Base-by-base conservation (phyloP, 2,113 vertebrate species). In the Chaetodon trifascialis region DNA sequence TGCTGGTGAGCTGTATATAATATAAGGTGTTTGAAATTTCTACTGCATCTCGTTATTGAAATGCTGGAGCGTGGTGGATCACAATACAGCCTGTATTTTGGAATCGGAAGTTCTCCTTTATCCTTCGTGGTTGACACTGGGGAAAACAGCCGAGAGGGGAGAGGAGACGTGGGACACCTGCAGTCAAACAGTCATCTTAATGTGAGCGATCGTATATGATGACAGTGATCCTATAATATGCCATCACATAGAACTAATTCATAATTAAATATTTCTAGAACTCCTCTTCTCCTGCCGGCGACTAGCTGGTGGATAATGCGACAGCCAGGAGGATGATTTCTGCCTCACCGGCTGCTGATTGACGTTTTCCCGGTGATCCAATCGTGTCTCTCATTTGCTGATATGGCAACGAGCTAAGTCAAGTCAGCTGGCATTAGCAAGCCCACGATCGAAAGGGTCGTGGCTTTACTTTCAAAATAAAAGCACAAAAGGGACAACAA, bases 341-440 rank as follows among this genome's bases (percentile, higher is more conserved):
- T 11, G 12, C 42, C 47, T 46, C 56, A 2, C 30, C 17, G 8
- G 44, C 25, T 1, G 19, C 1, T 77, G 64, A 58, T 36, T 47
- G 40, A 49, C 75, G 23, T 38, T 36, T 11, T 0, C 12, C 25
- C 11, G 71, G 47, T 63, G 47, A 63, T 10, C 64, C 64, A 42
- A 38, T 73, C 40, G 8, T 40, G 34, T 36, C 11, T 6, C 54
- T 72, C 60, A 1, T 11, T 47, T 49, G 55, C 54, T 55, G 67
- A 60, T n/a, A 62, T 10, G 36, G 68, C 62, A 77, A 49, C 79
- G 56, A 67, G 60, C 59, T 10, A 2, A 21, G 21, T 72, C 66
- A 72, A 84, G 62, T 15, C 8, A 2, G n/a, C 7, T 14, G 10
- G 3, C 46, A 7, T 68, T 0, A 62, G 8, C 19, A 4, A 23